Percentiles rank a stretch among this genome's conserved stretches.
Conservation (phyloP, 2,888 invertebrate genomes). For the Scaptomyza flava region DNA sequence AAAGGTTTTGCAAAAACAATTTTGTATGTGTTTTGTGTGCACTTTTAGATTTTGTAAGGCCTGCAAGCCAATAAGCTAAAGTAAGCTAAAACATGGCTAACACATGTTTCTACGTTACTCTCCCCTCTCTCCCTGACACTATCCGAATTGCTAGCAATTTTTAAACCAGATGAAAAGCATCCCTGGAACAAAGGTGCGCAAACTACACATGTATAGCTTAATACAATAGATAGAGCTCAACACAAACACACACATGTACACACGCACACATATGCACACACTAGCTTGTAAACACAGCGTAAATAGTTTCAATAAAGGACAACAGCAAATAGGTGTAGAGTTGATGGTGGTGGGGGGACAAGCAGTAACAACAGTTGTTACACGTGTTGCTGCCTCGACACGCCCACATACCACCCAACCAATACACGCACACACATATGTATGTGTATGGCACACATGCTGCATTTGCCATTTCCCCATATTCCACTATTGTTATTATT, state of each 20-base stretch:
- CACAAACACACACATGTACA: conserved; percentile 41
- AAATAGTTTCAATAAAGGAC: conserved; percentile 74
- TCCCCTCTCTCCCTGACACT: background rate
- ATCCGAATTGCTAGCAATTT: conserved; percentile 54
- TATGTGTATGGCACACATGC: background rate
- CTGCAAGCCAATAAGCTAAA: conserved; percentile 56
- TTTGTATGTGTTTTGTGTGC: conserved; percentile 4
- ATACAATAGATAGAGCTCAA: conserved; percentile 39
- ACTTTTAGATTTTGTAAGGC: conserved; percentile 11
- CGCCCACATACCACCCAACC: conserved; percentile 37
- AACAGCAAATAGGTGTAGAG: conserved; percentile 11
- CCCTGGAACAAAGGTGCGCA: conserved; percentile 33
- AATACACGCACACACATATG: background rate
- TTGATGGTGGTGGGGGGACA: background rate
- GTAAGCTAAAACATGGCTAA: conserved; percentile 35
- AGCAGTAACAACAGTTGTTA: conserved; percentile 54
- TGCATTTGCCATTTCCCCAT: conserved; percentile 35
- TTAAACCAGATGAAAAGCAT: conserved; percentile 58
- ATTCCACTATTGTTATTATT: conserved; percentile 74
- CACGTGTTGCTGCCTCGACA: conserved; percentile 69
- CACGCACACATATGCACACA: background rate
- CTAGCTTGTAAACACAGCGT: conserved; percentile 59
- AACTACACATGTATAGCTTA: conserved; percentile 38
- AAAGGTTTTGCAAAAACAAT: background rate
- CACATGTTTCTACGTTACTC: conserved; percentile 43